Base-by-base conservation (phyloP, 2,797 vertebrate genomes). In the Xenopus petersii region DNA sequence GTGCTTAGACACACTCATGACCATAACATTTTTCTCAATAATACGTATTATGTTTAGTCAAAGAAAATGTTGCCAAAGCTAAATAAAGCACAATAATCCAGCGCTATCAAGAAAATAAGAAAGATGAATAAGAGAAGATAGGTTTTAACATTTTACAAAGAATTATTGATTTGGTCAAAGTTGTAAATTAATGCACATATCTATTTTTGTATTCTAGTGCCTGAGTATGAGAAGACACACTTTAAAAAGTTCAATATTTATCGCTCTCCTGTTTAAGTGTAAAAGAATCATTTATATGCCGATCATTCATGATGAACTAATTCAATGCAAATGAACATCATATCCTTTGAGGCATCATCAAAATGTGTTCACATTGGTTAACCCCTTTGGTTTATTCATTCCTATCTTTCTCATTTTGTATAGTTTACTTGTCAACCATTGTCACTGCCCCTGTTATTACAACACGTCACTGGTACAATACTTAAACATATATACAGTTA, bases 201-300 rank as follows among this genome's bases (percentile, higher is more conserved):
- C 4, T 5, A 63, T 54, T 77, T 81, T 81, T 83, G 9, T 81
- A 78, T 63, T 59, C 79, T 59, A 74, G 79, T 70, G 36, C 76
- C 71, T 62, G 56, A 73, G 54, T 79, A 74, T 86, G 75, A 83
- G 83, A 79, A 75, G 70, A 82, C 80, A 83, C 79, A 80, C 87
- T 88, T 89, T 86, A 84, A 79, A 80, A 82, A 80, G 84, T 86
- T 86, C 86, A 87, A 79, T 83, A 65, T 75, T 85, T 84, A 85
- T 86, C 64, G 80, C 82, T 78, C 80, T 83, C 82, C 74, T 75
- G 67, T 83, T 80, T 83, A 80, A 83, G 80, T 73, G 77, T 68
- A 84, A 86, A 85, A 86, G 75, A 76, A 21, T 59, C 77, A 75
- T 79, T 80, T 82, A 73, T 74, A 73, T 73, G 69, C 75, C 70